A percentile compares a stretch with the other conserved stretches of the same genome.
Evolutionary conservation across 1,140 invertebrate species (phyloP).

Genomic region (Drosophila elegans): DNA sequence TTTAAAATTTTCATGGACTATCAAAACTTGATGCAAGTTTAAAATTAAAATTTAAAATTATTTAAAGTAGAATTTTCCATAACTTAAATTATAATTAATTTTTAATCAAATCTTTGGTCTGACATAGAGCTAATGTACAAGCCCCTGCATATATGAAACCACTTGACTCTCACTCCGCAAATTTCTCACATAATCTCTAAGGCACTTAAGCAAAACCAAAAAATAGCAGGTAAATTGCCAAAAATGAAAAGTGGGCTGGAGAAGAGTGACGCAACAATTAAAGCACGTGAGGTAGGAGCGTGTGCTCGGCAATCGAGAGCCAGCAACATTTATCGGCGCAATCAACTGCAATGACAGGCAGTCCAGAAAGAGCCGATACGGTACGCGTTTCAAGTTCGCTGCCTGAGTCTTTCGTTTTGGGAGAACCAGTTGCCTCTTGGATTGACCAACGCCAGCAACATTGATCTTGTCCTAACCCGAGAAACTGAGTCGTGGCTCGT

Average conservation of each 20-base stretch:
- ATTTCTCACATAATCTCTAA: constrained; percentile 25
- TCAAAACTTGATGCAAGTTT: no score
- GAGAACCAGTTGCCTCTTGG: constrained; percentile 64
- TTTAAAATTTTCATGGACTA: no score
- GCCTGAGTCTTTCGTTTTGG: constrained; percentile 72
- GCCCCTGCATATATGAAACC: not conserved
- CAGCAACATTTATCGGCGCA: constrained; percentile 27
- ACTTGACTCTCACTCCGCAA: constrained; percentile 8
- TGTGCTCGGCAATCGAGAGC: constrained; percentile 19
- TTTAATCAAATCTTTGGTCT: not conserved
- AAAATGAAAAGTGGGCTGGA: constrained; percentile 24
- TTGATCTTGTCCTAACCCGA: constrained; percentile 75
- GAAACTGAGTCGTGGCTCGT: constrained; percentile 18
- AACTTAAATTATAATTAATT: no score
- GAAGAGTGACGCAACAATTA: constrained; percentile 58
- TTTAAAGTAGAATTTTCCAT: no score
- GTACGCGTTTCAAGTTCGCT: constrained; percentile 71
- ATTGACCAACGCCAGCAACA: constrained; percentile 64
- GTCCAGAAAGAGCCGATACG: constrained; percentile 28
- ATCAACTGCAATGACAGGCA: constrained; percentile 63
- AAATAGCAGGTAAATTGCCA: constrained; percentile 19
- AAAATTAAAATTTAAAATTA: no score
- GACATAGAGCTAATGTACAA: not conserved
- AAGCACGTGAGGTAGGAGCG: constrained; percentile 13
- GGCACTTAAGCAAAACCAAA: constrained; percentile 26